phyloP scores from a whole-genome alignment of 1,140 invertebrate species.

The Philaenus spumarius region DNA sequence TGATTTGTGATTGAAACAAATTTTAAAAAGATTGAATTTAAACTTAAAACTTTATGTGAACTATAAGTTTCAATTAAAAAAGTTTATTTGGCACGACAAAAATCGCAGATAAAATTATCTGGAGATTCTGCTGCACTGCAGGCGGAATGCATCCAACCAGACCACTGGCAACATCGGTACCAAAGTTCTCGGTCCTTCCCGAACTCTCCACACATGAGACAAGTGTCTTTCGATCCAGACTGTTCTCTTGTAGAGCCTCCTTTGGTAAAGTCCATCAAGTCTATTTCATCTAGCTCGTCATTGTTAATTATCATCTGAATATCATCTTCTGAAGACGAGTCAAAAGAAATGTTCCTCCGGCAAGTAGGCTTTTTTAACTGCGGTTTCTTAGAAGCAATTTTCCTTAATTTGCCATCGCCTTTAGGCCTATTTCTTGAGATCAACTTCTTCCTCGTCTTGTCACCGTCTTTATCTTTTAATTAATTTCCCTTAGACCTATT shows the following conservation, averaged over 20 bases:
- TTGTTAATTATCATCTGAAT: not conserved
- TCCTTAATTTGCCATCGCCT: not conserved
- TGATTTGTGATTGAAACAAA: too few species aligned
- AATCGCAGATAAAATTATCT: constrained; percentile 9
- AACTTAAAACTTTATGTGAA: too few species aligned
- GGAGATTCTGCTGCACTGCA: constrained; percentile 19
- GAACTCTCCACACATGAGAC: constrained; percentile 24
- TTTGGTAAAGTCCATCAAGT: not conserved
- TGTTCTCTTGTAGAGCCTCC: not conserved
- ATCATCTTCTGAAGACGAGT: constrained; percentile 1
- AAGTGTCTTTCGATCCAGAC: not conserved
- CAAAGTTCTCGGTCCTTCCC: constrained; percentile 22
- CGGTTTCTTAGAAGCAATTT: not conserved
- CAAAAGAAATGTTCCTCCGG: not conserved
- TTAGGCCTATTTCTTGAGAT: not conserved
- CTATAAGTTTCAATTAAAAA: too few species aligned
- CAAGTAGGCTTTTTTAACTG: not conserved
- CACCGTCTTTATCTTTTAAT: not conserved
- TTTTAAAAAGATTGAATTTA: too few species aligned
- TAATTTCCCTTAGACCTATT: too few species aligned
- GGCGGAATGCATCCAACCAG: constrained; percentile 17
- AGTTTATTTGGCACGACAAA: too few species aligned
- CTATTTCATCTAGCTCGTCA: constrained; percentile 1
- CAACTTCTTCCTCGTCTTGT: not conserved
- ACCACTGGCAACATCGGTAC: constrained; percentile 18